phyloP scores from a whole-genome alignment of 2,888 invertebrate genomes.

The Drosophila aldrichi region DNA sequence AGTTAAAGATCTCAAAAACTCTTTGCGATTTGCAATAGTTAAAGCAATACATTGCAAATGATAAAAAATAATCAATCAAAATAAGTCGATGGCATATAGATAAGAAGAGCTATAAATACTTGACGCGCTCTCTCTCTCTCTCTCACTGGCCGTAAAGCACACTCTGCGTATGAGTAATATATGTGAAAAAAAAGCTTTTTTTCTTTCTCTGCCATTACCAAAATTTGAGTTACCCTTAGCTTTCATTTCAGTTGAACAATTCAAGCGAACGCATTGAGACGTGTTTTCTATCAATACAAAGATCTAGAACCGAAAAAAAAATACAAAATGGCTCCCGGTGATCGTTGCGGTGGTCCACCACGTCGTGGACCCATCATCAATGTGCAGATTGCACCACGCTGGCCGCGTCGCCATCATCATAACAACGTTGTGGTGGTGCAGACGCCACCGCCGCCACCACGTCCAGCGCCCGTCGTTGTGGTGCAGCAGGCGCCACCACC shows the following conservation, averaged over 20 bases:
- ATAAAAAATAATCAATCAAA: slow-evolving; percentile 1
- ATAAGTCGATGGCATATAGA: neutral
- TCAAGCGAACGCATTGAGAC: slow-evolving; percentile 48
- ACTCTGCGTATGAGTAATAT: slow-evolving; percentile 58
- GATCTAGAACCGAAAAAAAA: neutral
- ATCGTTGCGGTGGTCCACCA: slow-evolving; percentile 67
- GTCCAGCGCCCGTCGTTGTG: slow-evolving; percentile 61
- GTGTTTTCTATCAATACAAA: slow-evolving; percentile 9
- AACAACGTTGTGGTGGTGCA: slow-evolving; percentile 67
- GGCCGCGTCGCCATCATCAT: slow-evolving; percentile 74
- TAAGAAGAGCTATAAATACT: slow-evolving; percentile 12
- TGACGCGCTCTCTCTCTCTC: neutral
- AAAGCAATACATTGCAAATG: too few relatives aligned
- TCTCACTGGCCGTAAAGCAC: slow-evolving; percentile 20
- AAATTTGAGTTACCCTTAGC: slow-evolving; percentile 2
- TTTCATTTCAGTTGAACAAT: slow-evolving; percentile 33
- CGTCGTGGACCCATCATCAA: slow-evolving; percentile 77
- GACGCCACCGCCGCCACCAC: slow-evolving; percentile 61
- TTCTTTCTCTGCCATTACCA: slow-evolving; percentile 4
- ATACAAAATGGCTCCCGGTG: slow-evolving; percentile 65
- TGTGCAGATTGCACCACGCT: slow-evolving; percentile 72
- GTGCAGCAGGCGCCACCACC: slow-evolving; percentile 61
- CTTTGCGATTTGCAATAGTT: neutral
- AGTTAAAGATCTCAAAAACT: neutral
- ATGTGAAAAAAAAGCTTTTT: too few relatives aligned